A percentile compares a stretch with the other conserved stretches of the same genome.
Evolutionary conservation across 2,888 invertebrate species (phyloP).

Genomic region (Pterostichus madidus): DNA sequence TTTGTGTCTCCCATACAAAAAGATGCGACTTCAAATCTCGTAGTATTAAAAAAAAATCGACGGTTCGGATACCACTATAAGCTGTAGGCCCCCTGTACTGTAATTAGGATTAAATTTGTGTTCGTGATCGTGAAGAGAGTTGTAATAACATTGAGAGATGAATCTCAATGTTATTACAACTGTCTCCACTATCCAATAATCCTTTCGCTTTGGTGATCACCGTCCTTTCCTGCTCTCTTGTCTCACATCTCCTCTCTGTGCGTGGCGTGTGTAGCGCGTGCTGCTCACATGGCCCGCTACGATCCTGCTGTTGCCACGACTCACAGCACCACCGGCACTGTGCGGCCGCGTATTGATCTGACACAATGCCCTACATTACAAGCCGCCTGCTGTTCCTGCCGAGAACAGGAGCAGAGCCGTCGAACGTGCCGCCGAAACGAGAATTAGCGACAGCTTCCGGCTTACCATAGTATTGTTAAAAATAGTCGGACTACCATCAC

Average conservation of each 20-base stretch:
- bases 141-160: no score
- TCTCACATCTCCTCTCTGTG: not conserved
- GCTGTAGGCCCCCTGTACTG: no score
- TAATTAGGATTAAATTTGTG: no score
- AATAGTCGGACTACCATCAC: no score
- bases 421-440: not conserved
- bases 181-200: no score
- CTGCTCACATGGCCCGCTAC: not conserved
- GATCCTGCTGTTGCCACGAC: not conserved
- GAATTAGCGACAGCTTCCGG: not conserved
- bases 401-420: constrained; percentile 15
- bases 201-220: not conserved
- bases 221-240: not conserved
- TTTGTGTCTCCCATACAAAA: no score
- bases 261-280: not conserved
- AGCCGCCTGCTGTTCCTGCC: constrained; percentile 45
- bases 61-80: no score
- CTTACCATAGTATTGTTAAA: no score
- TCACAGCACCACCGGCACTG: not conserved
- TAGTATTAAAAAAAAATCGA: no score
- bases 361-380: constrained; percentile 67
- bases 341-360: constrained; percentile 66
- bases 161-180: no score
- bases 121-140: no score
- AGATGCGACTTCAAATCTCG: no score